Evolutionary conservation across 2,113 vertebrate genomes (phyloP).

Genomic region (Scophthalmus maximus): DNA sequence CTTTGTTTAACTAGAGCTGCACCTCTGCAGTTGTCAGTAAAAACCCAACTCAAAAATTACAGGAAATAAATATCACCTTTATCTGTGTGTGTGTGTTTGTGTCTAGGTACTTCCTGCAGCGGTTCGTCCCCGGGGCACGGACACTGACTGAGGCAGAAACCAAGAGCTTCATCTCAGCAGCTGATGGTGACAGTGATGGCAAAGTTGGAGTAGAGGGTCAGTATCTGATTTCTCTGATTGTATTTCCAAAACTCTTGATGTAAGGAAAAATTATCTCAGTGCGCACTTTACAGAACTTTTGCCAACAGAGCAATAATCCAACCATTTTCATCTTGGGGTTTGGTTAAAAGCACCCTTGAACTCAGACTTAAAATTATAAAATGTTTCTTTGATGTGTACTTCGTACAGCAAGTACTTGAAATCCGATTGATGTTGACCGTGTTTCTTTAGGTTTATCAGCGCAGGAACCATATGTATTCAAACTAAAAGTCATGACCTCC

Average conservation of each 20-base stretch:
- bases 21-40: background rate
- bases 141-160: conserved; percentile 89
- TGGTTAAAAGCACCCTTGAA: background rate
- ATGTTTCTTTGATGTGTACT: background rate
- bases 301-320: background rate
- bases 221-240: conserved; percentile 60
- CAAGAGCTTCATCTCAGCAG: conserved; percentile 89
- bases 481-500: background rate
- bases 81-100: conserved; percentile 23
- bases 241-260: conserved; percentile 2
- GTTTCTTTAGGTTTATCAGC: background rate
- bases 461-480: background rate
- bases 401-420: background rate
- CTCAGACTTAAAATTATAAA: background rate
- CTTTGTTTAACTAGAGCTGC: conserved; percentile 25
- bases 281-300: background rate
- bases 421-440: background rate
- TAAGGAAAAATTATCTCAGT: conserved; percentile 13
- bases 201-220: conserved; percentile 93
- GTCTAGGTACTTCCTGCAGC: conserved; percentile 92
- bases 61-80: background rate
- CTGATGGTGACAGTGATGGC: conserved; percentile 93
- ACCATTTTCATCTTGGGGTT: background rate
- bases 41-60: background rate
- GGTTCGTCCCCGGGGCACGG: conserved; percentile 88